Conservation (phyloP, 2,797 vertebrate genomes). For the Sciurus carolinensis region DNA sequence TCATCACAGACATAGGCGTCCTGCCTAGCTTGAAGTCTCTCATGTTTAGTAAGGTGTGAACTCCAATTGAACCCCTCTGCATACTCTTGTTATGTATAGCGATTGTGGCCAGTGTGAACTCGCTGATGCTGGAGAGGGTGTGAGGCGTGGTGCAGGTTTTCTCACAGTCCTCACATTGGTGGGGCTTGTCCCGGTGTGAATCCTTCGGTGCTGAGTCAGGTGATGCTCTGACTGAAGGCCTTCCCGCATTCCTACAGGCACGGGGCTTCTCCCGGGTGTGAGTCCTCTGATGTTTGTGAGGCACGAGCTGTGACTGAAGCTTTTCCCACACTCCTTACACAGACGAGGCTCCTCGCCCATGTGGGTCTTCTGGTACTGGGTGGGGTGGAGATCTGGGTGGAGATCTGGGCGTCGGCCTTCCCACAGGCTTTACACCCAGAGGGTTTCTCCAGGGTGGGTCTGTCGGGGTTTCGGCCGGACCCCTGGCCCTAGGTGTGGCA, state of each 20-base stretch:
- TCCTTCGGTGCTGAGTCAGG: too few relatives aligned
- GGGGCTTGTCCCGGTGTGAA: conserved; percentile 43
- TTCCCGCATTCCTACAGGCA: too few relatives aligned
- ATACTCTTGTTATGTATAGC: not conserved
- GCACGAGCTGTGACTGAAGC: conserved; percentile 56
- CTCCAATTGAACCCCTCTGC: conserved; percentile 3
- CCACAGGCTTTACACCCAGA: too few relatives aligned
- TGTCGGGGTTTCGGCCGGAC: too few relatives aligned
- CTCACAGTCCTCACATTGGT: conserved; percentile 43
- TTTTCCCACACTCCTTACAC: conserved; percentile 49
- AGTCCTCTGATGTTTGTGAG: not conserved
- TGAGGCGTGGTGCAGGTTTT: conserved; percentile 52
- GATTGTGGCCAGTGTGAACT: not conserved
- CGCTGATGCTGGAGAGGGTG: conserved; percentile 25
- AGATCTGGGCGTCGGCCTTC: too few relatives aligned
- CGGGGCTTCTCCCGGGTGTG: too few relatives aligned
- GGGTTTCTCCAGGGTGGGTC: not conserved
- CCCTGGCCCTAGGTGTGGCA: too few relatives aligned
- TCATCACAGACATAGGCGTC: not conserved
- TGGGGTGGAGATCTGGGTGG: conserved; percentile 17
- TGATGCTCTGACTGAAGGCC: too few relatives aligned
- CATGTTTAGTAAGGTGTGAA: not conserved
- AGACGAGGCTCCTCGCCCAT: not conserved
- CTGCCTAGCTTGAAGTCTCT: not conserved
- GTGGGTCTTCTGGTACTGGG: conserved; percentile 45